Evolutionary conservation across 1,140 invertebrate genomes (phyloP), one percentile per base, ranked within the genome.

Genomic region (Macrobrachium rosenbergii): DNA sequence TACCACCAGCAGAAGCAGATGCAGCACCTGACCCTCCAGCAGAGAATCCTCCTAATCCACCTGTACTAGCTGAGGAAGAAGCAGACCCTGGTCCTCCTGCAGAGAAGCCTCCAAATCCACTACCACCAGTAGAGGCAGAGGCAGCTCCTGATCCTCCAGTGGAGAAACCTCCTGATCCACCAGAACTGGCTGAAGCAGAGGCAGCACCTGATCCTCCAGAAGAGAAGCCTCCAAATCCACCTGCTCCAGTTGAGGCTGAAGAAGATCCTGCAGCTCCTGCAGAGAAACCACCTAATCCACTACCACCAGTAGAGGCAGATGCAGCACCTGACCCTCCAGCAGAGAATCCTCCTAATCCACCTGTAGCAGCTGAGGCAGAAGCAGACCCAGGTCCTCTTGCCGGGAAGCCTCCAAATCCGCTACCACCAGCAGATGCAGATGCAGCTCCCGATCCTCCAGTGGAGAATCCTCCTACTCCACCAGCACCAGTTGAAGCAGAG

Each of bases 221-320:
- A 52, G 77, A 79, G 17, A 16, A 17, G 5, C 12, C 8, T 58
- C 77, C 77, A 10, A 58, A 19, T 79, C 77, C 77, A 79, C 77
- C 23, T 19, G 52, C 43, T 2, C 62, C 62, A 19, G 58, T 59
- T 19, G 62, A 23, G 37, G 62, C 80, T 52, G 17, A 14, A 5
- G 52, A 23, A 5, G 23, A 37, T 11, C 16, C 59, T 45, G 63
- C 37, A 7, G 10, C 28, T 37, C 62, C 62, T 21, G 16, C 80
- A 28, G 62, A 58, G 37, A 60, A 60, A 11, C 62, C 37, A 16
- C 59, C 63, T n/a, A 63, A 69, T 69, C 80, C 80, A 82, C n/a
- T 19, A 11, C 62, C 80, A 8, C 79, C 79, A n/a, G n/a, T n/a
- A 67, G 80, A 28, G 52, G 19, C 63, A 12, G 45, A 52, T 10